These are phyloP conservation scores for Neoscelio sp. DNA, from an alignment of 2,888 invertebrate species.

Conservation along the genomic window DNA sequence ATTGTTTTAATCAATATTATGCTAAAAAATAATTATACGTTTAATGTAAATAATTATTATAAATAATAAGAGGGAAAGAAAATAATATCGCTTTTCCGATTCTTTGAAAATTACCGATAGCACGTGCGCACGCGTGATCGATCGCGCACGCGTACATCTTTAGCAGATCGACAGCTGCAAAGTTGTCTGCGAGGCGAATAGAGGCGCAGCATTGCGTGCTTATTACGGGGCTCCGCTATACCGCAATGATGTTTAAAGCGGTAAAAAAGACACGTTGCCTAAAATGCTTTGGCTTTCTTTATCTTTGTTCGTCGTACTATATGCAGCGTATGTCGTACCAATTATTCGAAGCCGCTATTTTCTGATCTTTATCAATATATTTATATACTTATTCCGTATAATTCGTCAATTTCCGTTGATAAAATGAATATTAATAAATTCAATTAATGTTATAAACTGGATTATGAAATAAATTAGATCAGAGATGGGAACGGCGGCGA, in stretches of 20 bases:
- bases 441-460: constrained; percentile 34
- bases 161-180: constrained; percentile 61
- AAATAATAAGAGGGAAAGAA: background rate
- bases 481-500: background rate
- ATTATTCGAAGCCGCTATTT: constrained; percentile 32
- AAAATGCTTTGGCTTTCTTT: constrained; percentile 4
- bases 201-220: constrained; percentile 57
- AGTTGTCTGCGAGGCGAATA: background rate
- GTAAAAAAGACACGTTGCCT: constrained; percentile 37
- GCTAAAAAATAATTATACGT: no score
- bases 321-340: constrained; percentile 37
- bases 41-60: background rate
- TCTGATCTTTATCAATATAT: constrained; percentile 22
- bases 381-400: constrained; percentile 20
- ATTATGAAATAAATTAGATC: no score
- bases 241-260: constrained; percentile 3
- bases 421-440: constrained; percentile 36
- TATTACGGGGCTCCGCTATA: constrained; percentile 30
- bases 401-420: constrained; percentile 49
- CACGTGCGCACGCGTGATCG: constrained; percentile 66
- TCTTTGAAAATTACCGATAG: constrained; percentile 45
- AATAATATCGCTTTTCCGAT: constrained; percentile 18
- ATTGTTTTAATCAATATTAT: no score
- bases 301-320: constrained; percentile 24
- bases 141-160: constrained; percentile 61